Evolutionary conservation across 2,113 vertebrate species (phyloP).

Genomic region (Egretta garzetta): DNA sequence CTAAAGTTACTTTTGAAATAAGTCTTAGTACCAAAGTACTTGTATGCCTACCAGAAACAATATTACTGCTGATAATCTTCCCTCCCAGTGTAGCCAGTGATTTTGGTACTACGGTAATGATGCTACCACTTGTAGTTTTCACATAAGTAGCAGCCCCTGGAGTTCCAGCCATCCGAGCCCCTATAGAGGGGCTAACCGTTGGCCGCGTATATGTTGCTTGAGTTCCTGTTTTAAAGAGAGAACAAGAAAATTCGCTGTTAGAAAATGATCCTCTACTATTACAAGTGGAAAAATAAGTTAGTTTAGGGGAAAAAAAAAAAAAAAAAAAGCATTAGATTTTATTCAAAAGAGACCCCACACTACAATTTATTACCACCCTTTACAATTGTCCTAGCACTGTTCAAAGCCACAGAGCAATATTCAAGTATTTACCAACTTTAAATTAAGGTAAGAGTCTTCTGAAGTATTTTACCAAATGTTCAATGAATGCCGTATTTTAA

Average conservation of each 20-base stretch:
- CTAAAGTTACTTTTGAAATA: neutral
- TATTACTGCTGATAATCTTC: slow-evolving; percentile 97
- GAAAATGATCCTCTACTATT: neutral
- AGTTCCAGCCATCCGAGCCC: slow-evolving; percentile 87
- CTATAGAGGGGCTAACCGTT: slow-evolving; percentile 85
- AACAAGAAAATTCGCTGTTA: neutral
- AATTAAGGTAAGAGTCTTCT: neutral
- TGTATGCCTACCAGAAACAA: slow-evolving; percentile 88
- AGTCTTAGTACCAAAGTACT: neutral
- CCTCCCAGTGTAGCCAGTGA: slow-evolving; percentile 93
- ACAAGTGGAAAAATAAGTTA: neutral
- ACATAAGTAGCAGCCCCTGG: slow-evolving; percentile 91
- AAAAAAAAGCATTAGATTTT: neutral
- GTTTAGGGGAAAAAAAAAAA: neutral
- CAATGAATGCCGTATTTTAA: neutral
- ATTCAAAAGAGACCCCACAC: neutral
- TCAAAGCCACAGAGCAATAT: neutral
- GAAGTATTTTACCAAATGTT: neutral
- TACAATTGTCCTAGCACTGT: neutral
- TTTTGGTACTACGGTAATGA: slow-evolving; percentile 98
- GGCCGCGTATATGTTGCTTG: slow-evolving; percentile 92
- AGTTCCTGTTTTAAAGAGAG: slow-evolving; percentile 72
- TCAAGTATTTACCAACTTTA: neutral
- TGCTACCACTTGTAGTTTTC: slow-evolving; percentile 97
- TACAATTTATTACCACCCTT: neutral